These are phyloP conservation scores for Bettongia penicillata DNA, from an alignment of 2,113 vertebrate species.

Conservation along the genomic window DNA sequence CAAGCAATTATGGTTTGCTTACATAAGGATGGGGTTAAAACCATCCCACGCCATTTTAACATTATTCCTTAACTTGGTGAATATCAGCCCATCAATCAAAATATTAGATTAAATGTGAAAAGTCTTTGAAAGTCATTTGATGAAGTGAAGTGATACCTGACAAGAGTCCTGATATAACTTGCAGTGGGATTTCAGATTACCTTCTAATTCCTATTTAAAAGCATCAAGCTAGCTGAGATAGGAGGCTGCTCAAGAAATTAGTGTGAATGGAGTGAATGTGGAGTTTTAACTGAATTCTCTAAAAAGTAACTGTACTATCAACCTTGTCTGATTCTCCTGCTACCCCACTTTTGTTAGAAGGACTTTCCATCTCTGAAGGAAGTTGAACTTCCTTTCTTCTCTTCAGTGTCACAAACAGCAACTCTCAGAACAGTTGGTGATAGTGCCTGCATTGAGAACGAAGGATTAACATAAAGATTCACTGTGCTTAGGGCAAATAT, in stretches of 20 bases:
- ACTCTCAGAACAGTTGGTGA: not conserved
- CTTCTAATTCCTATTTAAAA: too few relatives aligned
- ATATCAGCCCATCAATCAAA: not conserved
- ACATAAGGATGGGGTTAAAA: not conserved
- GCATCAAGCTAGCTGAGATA: too few relatives aligned
- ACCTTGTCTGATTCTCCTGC: not conserved
- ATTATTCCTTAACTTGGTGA: not conserved
- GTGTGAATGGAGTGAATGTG: not conserved
- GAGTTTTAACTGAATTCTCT: not conserved
- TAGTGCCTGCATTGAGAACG: too few relatives aligned
- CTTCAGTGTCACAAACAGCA: not conserved
- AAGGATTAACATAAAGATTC: not conserved
- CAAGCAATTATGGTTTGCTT: not conserved
- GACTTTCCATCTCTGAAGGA: not conserved
- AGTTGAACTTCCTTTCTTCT: not conserved
- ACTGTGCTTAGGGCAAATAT: not conserved
- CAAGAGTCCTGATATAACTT: not conserved
- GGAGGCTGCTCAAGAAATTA: not conserved
- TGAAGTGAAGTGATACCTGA: not conserved
- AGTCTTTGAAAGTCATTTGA: not conserved
- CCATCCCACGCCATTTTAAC: not conserved
- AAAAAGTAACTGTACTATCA: not conserved
- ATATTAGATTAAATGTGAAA: not conserved
- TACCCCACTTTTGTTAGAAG: not conserved
- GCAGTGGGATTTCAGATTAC: not conserved